Conservation (phyloP, 2,113 vertebrate species). For the Psilopogon haemacephalus region DNA sequence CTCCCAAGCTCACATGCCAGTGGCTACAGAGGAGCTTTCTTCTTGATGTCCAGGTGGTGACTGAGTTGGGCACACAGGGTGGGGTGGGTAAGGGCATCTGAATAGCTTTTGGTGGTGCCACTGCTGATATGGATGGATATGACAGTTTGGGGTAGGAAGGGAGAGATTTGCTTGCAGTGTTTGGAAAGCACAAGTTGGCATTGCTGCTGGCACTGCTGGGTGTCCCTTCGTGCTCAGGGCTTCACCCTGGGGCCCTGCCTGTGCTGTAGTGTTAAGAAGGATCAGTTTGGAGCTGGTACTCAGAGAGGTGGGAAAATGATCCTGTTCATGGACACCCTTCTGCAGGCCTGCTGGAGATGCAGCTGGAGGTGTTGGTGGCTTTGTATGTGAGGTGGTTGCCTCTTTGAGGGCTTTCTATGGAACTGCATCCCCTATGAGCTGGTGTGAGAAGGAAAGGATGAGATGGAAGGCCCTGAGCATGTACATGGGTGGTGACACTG, state of each 20-base stretch:
- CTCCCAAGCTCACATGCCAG: fast-evolving
- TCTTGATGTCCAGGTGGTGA: not conserved
- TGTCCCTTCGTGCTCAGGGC: not conserved
- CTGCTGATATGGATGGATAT: fast-evolving
- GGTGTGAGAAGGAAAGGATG: not conserved
- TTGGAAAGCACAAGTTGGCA: not conserved
- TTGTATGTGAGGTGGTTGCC: fast-evolving
- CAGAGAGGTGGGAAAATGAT: not conserved
- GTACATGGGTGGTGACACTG: fast-evolving
- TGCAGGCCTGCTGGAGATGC: not conserved
- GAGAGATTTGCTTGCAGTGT: not conserved
- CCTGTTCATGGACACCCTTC: fast-evolving
- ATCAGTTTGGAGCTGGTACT: not conserved
- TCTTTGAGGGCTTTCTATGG: not conserved
- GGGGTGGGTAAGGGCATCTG: not conserved
- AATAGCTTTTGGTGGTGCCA: not conserved
- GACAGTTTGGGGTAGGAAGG: not conserved
- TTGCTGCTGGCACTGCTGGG: fast-evolving
- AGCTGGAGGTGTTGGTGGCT: not conserved
- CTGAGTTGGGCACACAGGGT: not conserved
- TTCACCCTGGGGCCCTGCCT: fast-evolving
- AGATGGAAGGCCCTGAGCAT: not conserved
- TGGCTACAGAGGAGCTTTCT: fast-evolving
- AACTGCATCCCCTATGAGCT: not conserved
- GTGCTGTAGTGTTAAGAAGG: not conserved